Percentiles rank a stretch among this genome's conserved stretches.
Conservation (phyloP, 2,888 invertebrate species). For the Leucoma salicis region DNA sequence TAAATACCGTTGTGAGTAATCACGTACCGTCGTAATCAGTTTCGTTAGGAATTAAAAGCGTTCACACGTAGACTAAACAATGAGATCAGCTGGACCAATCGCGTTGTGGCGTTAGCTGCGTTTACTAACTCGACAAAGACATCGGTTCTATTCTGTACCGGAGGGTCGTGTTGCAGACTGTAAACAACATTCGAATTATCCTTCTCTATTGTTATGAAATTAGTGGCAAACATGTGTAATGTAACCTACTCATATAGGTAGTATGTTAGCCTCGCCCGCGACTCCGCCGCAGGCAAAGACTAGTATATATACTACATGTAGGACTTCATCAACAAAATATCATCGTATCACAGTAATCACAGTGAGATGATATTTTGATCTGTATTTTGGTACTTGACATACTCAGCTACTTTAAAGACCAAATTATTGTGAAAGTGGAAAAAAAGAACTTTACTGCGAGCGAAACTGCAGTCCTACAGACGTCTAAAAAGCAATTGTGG, state of each 20-base stretch:
- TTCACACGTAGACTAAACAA: slow-evolving; percentile 75
- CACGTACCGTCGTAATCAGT: slow-evolving; percentile 44
- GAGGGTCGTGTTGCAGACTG: slow-evolving; percentile 23
- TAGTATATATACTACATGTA: too few species aligned
- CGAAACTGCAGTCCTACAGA: too few species aligned
- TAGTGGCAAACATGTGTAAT: slow-evolving; percentile 4
- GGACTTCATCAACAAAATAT: too few species aligned
- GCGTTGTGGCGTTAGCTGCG: slow-evolving; percentile 43
- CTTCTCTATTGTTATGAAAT: slow-evolving; percentile 28
- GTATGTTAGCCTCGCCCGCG: neutral
- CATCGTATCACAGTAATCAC: too few species aligned
- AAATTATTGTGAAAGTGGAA: too few species aligned
- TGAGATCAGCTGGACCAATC: slow-evolving; percentile 68
- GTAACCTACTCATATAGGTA: neutral
- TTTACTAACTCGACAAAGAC: slow-evolving; percentile 54
- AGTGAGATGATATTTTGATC: too few species aligned
- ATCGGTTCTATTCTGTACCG: slow-evolving; percentile 42
- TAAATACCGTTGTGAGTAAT: slow-evolving; percentile 43
- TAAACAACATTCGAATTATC: slow-evolving; percentile 35
- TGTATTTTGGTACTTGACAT: too few species aligned
- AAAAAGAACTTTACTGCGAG: too few species aligned
- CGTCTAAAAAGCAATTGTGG: too few species aligned
- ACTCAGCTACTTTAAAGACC: too few species aligned
- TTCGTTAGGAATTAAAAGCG: slow-evolving; percentile 61
- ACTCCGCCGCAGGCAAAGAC: too few species aligned